phyloP scores from a whole-genome alignment of 2,113 vertebrate species.

The Nothoprocta pentlandii region DNA sequence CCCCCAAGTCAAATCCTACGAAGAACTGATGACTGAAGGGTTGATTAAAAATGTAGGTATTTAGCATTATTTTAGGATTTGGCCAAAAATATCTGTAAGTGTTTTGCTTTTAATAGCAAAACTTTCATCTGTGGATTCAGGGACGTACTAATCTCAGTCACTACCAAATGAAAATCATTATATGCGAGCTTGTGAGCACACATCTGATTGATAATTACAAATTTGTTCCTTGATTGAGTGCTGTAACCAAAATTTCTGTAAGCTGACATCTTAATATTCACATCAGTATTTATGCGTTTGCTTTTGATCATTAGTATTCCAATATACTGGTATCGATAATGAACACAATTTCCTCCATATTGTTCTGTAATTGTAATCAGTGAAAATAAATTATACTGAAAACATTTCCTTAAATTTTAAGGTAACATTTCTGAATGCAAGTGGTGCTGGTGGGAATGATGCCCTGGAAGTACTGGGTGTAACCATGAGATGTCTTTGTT shows the following conservation, averaged over 20 bases:
- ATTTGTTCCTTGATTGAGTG: neutral
- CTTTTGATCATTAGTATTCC: neutral
- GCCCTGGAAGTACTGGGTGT: neutral
- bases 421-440: neutral
- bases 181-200: neutral
- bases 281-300: too few species aligned
- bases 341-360: neutral
- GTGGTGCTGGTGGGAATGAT: neutral
- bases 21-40: neutral
- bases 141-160: neutral
- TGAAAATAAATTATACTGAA: neutral
- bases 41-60: neutral
- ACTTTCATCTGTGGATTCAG: neutral
- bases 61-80: neutral
- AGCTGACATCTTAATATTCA: neutral
- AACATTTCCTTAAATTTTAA: neutral
- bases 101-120: neutral
- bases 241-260: neutral
- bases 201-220: neutral
- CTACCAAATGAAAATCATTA: neutral
- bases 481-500: neutral
- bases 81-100: neutral
- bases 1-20: neutral
- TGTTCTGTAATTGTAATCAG: neutral
- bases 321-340: neutral